A percentile compares a stretch with the other conserved stretches of the same genome.
Conservation (phyloP, 2,113 vertebrate species). For the human (Homo sapiens) region DNA sequence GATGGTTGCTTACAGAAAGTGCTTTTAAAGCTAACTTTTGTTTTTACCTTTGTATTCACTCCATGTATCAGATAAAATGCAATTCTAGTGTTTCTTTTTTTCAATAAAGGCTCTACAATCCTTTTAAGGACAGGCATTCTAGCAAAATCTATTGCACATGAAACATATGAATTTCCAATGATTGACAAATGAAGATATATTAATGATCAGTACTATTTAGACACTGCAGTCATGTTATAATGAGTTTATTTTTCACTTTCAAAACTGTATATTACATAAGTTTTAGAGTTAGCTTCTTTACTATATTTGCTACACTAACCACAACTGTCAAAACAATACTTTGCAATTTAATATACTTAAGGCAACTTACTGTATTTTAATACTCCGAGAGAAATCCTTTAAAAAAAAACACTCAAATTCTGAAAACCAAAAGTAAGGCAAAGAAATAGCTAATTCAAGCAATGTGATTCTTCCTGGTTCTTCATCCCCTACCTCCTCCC, state of each 20-base stretch:
- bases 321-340: background rate
- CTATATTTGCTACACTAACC: background rate
- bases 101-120: background rate
- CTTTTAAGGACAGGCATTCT: background rate
- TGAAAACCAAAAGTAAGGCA: background rate
- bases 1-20: background rate
- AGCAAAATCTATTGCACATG: background rate
- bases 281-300: background rate
- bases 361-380: background rate
- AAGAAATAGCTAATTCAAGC: background rate
- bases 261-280: background rate
- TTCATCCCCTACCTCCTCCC: fast-evolving
- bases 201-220: background rate
- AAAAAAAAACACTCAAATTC: background rate
- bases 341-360: background rate
- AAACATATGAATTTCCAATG: background rate
- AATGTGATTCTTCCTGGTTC: too few relatives aligned
- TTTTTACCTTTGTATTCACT: background rate
- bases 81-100: background rate
- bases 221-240: background rate
- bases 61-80: background rate
- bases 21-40: background rate
- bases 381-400: background rate
- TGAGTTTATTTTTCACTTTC: background rate
- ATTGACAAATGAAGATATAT: background rate